Evolutionary conservation across 2,888 invertebrate genomes (phyloP), one percentile per base, ranked within the genome.

Genomic region (Ichneumon xanthorius): DNA sequence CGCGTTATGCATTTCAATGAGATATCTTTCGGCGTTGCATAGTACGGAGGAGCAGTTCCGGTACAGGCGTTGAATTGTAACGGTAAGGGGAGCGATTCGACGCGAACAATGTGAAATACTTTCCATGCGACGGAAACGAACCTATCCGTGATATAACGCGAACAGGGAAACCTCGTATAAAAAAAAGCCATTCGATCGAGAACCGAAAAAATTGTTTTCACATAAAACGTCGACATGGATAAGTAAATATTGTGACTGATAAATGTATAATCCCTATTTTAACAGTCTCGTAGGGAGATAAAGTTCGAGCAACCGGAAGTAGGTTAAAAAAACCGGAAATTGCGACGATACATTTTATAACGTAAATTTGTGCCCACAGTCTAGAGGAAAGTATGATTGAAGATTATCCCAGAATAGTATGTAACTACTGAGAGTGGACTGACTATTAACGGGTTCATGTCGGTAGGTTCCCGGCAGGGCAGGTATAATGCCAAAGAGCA

Each of bases 1-100:
- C 82, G 76, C 75, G 82, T 82, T 85, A 82, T 82, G 85, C 79
- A 85, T 85, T 80, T 71, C 82, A 85, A 85, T 82, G 85, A 79
- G 76, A n/a, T 65, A 76, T 82, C 30, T 85, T 80, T 61, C 61
- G 30, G 26, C 61, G 30, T 14, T 16, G 61, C 11, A 58, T 26
- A 14, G 58, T 22, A 14, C 11, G 14, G 45, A 11, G 45, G 45
- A 14, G 45, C 45, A 26, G 58, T 58, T 58, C 19, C 63, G 63
- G 33, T 37, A 40, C 30, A 33, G 45, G 58, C 26, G 19, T 4
- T 26, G 40, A 33, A 55, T 58, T 58, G 45, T 30, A 61, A 22
- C 61, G 61, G 61, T 4, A 3, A 26, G 7, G 1, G 61, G 11
- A 26, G 26, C 26, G 26, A 33, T 61, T 61, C 33, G 5, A 61